phyloP scores from a whole-genome alignment of 2,113 vertebrate species.

The Dipodomys merriami region DNA sequence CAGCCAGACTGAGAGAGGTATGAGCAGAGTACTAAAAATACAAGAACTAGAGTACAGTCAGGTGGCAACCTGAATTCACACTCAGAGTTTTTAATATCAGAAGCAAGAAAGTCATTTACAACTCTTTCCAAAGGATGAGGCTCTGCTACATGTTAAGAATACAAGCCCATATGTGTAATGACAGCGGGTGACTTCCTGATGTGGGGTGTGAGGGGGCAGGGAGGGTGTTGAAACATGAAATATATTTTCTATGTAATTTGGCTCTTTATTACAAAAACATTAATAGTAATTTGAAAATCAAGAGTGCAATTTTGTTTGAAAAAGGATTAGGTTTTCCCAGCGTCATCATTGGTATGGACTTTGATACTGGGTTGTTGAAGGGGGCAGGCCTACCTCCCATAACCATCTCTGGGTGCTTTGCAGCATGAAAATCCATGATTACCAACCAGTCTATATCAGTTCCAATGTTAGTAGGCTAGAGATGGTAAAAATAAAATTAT shows the following conservation, averaged over 20 bases:
- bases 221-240: conserved; percentile 31
- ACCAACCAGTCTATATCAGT: background rate
- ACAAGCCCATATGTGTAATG: conserved; percentile 61
- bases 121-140: conserved; percentile 56
- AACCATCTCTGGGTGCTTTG: background rate
- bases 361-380: background rate
- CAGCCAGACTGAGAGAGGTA: conserved; percentile 67
- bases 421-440: background rate
- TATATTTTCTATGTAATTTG: conserved; percentile 57
- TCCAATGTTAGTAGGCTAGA: background rate
- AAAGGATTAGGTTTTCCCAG: background rate
- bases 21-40: conserved; percentile 68
- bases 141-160: conserved; percentile 57
- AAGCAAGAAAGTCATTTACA: conserved; percentile 60
- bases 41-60: conserved; percentile 29
- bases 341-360: background rate
- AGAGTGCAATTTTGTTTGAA: background rate
- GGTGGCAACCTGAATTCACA: conserved; percentile 75
- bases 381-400: too few species aligned
- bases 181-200: conserved; percentile 62
- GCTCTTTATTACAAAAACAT: conserved; percentile 69
- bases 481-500: conserved; percentile 25
- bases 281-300: conserved; percentile 63
- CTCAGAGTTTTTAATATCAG: conserved; percentile 67
- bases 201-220: background rate